Conservation (phyloP, 2,888 invertebrate genomes). For the Coremacera marginata region DNA sequence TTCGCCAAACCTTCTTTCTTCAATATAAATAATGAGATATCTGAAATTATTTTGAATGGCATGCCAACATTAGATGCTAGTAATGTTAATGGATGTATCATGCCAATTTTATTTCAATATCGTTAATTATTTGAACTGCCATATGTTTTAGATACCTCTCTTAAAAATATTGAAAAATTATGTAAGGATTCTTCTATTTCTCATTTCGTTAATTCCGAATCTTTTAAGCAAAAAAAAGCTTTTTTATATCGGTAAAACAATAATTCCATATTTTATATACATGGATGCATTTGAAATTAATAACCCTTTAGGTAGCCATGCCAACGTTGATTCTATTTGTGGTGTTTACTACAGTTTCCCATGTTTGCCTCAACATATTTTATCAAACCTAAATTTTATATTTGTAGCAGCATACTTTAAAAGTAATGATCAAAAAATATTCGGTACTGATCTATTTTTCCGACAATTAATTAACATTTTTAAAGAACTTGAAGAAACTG, state of each 20-base stretch:
- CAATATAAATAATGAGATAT: slow-evolving; percentile 41
- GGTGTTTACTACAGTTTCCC: slow-evolving; percentile 43
- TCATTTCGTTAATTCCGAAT: too few species aligned
- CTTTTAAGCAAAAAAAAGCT: too few species aligned
- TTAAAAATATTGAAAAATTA: too few species aligned
- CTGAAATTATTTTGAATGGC: slow-evolving; percentile 39
- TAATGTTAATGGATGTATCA: slow-evolving; percentile 39
- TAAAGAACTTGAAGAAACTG: slow-evolving; percentile 39
- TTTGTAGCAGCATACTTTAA: slow-evolving; percentile 42
- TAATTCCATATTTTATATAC: slow-evolving; percentile 42
- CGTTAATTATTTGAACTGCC: too few species aligned
- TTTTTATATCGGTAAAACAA: slow-evolving; percentile 11
- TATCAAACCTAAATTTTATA: slow-evolving; percentile 41
- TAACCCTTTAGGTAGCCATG: slow-evolving; percentile 43
- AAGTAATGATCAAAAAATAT: slow-evolving; percentile 35
- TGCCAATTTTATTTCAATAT: neutral
- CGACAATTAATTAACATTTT: slow-evolving; percentile 30
- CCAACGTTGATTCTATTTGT: slow-evolving; percentile 41
- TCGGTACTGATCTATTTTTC: slow-evolving; percentile 41
- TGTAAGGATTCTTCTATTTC: too few species aligned
- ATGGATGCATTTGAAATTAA: slow-evolving; percentile 41
- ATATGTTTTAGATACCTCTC: too few species aligned
- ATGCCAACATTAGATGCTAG: slow-evolving; percentile 39
- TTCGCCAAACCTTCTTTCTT: slow-evolving; percentile 36
- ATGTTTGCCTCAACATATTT: slow-evolving; percentile 38